Evolutionary conservation across 2,797 vertebrate species (phyloP).

Genomic region (Miichthys miiuy): DNA sequence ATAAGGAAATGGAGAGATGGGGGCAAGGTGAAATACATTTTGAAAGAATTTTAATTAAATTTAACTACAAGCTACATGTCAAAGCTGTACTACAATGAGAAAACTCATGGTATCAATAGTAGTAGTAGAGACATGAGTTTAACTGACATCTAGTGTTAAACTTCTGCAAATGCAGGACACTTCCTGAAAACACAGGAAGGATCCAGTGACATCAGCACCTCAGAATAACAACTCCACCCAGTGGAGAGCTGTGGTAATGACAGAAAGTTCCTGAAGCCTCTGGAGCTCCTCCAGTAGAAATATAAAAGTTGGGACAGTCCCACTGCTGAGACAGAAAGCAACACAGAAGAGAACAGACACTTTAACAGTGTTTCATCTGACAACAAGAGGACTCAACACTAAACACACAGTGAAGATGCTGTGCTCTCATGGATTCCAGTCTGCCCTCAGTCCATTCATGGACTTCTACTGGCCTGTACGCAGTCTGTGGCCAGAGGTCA

Average conservation of each 20-base stretch:
- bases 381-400: not conserved
- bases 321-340: conserved; percentile 6
- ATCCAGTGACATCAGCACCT: not conserved
- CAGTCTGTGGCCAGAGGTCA: no score
- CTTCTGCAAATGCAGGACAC: not conserved
- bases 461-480: no score
- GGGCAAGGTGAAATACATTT: not conserved
- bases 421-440: no score
- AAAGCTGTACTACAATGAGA: not conserved
- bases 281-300: not conserved
- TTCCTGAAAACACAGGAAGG: not conserved
- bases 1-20: conserved; percentile 5
- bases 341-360: not conserved
- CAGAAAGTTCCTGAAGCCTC: conserved; percentile 21
- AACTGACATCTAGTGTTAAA: conserved; percentile 13
- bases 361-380: conserved; percentile 2
- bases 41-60: not conserved
- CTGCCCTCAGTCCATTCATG: no score
- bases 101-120: no score
- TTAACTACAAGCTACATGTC: not conserved
- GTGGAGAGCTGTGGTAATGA: conserved; percentile 18
- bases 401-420: no score
- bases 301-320: conserved; percentile 5
- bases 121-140: not conserved
- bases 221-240: conserved; percentile 14